Conservation (phyloP, 2,888 invertebrate genomes). For the Emmelina monodactyla region DNA sequence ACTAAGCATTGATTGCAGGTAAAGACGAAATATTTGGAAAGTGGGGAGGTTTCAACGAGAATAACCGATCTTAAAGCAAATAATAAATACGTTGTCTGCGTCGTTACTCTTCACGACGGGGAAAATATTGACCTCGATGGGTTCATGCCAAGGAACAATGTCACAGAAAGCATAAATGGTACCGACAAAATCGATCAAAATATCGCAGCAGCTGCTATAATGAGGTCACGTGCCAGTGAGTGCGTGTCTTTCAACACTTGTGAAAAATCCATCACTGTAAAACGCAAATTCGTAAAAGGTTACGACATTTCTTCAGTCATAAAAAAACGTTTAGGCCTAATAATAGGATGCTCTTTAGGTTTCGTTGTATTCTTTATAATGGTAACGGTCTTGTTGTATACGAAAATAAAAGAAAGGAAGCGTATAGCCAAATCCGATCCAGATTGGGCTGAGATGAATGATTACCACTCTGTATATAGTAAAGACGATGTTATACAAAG, state of each 20-base stretch:
- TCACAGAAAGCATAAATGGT: constrained; percentile 22
- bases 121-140: constrained; percentile 28
- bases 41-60: constrained; percentile 39
- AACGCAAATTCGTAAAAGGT: constrained; percentile 33
- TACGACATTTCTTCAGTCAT: constrained; percentile 38
- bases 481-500: constrained; percentile 53
- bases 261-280: constrained; percentile 29
- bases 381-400: constrained; percentile 51
- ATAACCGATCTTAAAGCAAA: constrained; percentile 39
- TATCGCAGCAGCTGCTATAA: constrained; percentile 37
- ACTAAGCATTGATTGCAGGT: constrained; percentile 33
- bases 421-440: constrained; percentile 56
- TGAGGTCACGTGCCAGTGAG: constrained; percentile 51
- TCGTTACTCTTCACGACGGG: constrained; percentile 43
- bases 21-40: constrained; percentile 43
- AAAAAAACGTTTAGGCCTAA: constrained; percentile 51
- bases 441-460: constrained; percentile 55
- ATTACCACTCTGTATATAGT: constrained; percentile 55
- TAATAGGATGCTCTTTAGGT: constrained; percentile 54
- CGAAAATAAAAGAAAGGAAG: constrained; percentile 56
- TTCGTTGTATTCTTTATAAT: constrained; percentile 54
- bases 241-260: constrained; percentile 52
- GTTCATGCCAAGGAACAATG: constrained; percentile 24
- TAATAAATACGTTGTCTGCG: constrained; percentile 45
- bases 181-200: constrained; percentile 41